Base-by-base conservation (phyloP, 2,888 invertebrate genomes). In the Acronicta psi region DNA sequence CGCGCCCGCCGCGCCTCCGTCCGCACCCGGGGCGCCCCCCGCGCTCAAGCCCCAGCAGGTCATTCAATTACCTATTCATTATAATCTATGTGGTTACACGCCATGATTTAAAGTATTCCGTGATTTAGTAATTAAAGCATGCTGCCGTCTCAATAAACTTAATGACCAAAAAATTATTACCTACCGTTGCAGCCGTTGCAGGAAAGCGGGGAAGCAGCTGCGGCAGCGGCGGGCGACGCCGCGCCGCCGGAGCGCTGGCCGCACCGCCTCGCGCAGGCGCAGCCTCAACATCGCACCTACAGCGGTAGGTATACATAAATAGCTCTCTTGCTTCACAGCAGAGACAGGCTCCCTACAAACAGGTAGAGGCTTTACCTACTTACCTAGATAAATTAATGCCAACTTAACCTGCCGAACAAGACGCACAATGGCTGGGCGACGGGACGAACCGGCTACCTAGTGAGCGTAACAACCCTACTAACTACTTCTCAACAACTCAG, bases 241-340 rank as follows among this genome's bases (percentile, higher is more conserved):
- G 70, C 59, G 10, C 69, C 59, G 38, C 65, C 69, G 23, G 90
- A 83, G 56, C 87, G 82, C 67, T 93, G 92, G 91, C 94, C 93
- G 60, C 93, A 92, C 73, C 85, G 93, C 2, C 91, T 93, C 17
- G 71, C 89, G 74, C 94, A 89, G 78, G 92, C 92, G 69, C 93
- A 90, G 80, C 84, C 87, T 54, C 88, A 75, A 59, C 88, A 75
- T 43, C 81, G 87, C 31, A 31, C 31, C 0, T 90, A 87, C 75
- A 75, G 62, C 38, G 86, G 87, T 88, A 41, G 86, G 87, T 88
- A 41, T 16, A 37, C 10, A 10, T 25, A 14, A 8, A n/a, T n/a
- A n/a, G n/a, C n/a, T n/a, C n/a, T n/a, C n/a, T n/a, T n/a, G n/a
- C n/a, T n/a, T n/a, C n/a, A n/a, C n/a, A n/a, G n/a, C n/a, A n/a